These are phyloP conservation scores for Ecdyonurus torrentis DNA, from an alignment of 2,888 invertebrate genomes.

Conservation along the genomic window DNA sequence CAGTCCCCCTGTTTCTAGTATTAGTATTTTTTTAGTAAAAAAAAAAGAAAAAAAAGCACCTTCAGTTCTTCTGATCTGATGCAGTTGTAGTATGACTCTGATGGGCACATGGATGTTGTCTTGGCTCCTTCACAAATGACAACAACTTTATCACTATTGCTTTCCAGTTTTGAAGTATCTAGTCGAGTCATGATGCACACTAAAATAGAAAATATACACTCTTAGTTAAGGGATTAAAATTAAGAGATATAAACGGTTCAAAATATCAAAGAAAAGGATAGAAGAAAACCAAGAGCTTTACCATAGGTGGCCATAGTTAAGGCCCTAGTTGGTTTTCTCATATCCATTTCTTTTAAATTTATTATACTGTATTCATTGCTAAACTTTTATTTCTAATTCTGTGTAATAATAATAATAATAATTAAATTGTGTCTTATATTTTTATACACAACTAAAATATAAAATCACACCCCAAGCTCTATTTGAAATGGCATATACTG, in stretches of 20 bases:
- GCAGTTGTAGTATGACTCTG: constrained; percentile 33
- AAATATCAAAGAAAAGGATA: too few species aligned
- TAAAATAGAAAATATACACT: constrained; percentile 16
- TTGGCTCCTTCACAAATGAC: constrained; percentile 47
- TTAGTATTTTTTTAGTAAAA: neutral
- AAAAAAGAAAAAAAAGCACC: constrained; percentile 14
- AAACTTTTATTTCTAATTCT: too few species aligned
- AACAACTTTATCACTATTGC: constrained; percentile 31
- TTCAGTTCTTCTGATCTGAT: constrained; percentile 31
- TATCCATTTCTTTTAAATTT: too few species aligned
- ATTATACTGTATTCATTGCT: too few species aligned
- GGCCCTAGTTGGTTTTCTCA: too few species aligned
- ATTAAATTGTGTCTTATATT: constrained; percentile 10
- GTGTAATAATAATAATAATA: constrained; percentile 1
- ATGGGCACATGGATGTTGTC: constrained; percentile 38
- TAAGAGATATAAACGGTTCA: too few species aligned
- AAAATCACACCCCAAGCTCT: too few species aligned
- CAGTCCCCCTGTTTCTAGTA: too few species aligned
- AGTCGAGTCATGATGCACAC: constrained; percentile 50
- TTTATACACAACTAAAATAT: too few species aligned
- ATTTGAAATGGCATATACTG: too few species aligned
- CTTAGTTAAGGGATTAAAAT: neutral
- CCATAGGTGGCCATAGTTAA: too few species aligned
- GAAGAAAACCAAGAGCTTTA: too few species aligned
- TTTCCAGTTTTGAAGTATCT: constrained; percentile 46